Percentiles rank a stretch among this genome's conserved stretches.
phyloP scores from a whole-genome alignment of 2,797 vertebrate genomes.

The Calcarius lapponicus region DNA sequence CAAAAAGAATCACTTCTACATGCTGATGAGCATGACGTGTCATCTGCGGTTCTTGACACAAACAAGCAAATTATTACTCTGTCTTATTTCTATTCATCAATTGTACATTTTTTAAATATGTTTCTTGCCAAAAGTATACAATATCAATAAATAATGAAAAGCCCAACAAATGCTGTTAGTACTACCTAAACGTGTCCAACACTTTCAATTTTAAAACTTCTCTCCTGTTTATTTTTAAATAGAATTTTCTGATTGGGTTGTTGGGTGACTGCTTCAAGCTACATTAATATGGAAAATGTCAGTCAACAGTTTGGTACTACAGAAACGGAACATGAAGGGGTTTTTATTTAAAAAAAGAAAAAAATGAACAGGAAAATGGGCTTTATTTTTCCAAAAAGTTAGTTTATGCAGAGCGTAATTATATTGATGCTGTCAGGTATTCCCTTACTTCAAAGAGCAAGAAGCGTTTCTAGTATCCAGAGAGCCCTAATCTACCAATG shows the following conservation, averaged over 20 bases:
- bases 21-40: constrained; percentile 72
- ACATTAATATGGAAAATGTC: constrained; percentile 30
- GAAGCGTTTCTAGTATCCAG: neutral
- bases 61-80: constrained; percentile 46
- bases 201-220: neutral
- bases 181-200: neutral
- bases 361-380: neutral
- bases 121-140: neutral
- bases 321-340: neutral
- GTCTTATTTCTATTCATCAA: neutral
- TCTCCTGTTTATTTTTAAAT: neutral
- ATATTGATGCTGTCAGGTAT: neutral
- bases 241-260: neutral
- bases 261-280: neutral
- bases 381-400: neutral
- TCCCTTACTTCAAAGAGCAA: neutral
- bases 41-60: constrained; percentile 71
- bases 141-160: neutral
- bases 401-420: neutral
- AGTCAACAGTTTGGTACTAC: neutral
- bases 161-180: neutral
- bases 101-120: neutral
- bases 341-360: neutral
- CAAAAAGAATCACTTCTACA: constrained; percentile 65
- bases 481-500: neutral